Conservation (phyloP, 2,888 invertebrate species). For the Caenorhabditis sp. region DNA sequence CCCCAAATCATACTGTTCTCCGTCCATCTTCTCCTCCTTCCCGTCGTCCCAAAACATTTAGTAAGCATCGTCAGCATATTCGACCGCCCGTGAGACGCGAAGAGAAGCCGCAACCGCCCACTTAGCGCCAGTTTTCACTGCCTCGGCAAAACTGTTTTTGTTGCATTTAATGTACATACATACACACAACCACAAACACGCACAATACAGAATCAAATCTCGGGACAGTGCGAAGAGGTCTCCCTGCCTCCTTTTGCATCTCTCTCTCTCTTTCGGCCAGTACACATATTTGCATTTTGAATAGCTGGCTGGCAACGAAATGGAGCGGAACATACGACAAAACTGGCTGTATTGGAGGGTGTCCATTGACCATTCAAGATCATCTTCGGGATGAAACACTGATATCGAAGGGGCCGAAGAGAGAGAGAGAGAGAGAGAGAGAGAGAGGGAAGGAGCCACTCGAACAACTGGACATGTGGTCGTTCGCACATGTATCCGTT, state of each 20-base stretch:
- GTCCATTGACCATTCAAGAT: too few relatives aligned
- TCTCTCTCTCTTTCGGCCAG: constrained; percentile 14
- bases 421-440: too few relatives aligned
- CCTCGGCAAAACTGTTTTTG: constrained; percentile 52
- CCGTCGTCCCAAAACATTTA: constrained; percentile 27
- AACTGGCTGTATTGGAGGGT: constrained; percentile 27
- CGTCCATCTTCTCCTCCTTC: not conserved
- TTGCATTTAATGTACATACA: constrained; percentile 60
- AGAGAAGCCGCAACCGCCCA: constrained; percentile 32
- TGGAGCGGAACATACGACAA: constrained; percentile 57
- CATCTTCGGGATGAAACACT: too few relatives aligned
- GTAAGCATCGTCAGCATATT: constrained; percentile 39
- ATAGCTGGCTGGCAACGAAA: constrained; percentile 35
- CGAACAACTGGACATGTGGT: constrained; percentile 36
- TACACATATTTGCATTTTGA: constrained; percentile 57
- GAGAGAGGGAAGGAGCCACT: constrained; percentile 21
- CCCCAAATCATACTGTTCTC: not conserved
- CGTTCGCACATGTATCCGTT: constrained; percentile 49
- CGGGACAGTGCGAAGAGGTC: constrained; percentile 29
- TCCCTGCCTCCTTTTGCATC: too few relatives aligned
- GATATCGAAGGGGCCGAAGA: not conserved
- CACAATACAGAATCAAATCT: constrained; percentile 46
- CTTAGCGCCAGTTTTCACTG: constrained; percentile 51
- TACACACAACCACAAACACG: constrained; percentile 27
- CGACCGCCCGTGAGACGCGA: constrained; percentile 6